phyloP scores from a whole-genome alignment of 2,797 vertebrate species.

The Moxostoma hubbsi region DNA sequence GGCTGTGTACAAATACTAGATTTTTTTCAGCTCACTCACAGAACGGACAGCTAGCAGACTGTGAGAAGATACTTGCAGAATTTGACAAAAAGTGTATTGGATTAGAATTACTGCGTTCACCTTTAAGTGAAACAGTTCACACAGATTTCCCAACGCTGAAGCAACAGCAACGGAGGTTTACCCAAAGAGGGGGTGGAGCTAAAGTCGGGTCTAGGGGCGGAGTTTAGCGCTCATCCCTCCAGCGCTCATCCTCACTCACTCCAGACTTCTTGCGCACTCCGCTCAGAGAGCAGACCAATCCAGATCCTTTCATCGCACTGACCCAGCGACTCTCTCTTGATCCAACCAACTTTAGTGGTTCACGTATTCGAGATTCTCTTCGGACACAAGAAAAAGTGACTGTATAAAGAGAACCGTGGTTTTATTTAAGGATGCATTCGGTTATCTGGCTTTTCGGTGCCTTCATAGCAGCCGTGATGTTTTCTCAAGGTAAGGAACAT shows the following conservation, averaged over 20 bases:
- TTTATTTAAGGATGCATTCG: slow-evolving; percentile 59
- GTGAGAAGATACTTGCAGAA: too few species aligned
- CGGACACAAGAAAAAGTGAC: slow-evolving; percentile 24
- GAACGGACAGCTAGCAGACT: too few species aligned
- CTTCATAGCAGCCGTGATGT: slow-evolving; percentile 46
- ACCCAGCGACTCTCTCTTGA: not conserved
- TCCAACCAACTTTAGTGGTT: slow-evolving; percentile 1
- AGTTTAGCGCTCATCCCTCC: not conserved
- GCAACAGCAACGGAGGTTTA: too few species aligned
- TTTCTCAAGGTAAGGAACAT: slow-evolving; percentile 57
- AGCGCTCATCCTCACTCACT: not conserved
- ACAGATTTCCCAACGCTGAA: too few species aligned
- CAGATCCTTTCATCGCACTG: slow-evolving; percentile 17
- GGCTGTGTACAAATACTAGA: too few species aligned
- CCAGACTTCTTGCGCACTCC: slow-evolving; percentile 10
- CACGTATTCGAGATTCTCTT: slow-evolving; percentile 2
- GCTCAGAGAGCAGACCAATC: not conserved
- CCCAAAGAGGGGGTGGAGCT: slow-evolving; percentile 1
- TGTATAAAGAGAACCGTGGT: slow-evolving; percentile 24
- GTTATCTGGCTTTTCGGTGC: slow-evolving; percentile 44
- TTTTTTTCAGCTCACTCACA: too few species aligned
- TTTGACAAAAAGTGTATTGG: too few species aligned
- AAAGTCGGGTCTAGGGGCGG: not conserved
- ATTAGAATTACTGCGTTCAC: too few species aligned
- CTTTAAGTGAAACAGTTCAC: too few species aligned